phyloP scores from a whole-genome alignment of 2,888 invertebrate genomes.

The Torymus tubicola region DNA sequence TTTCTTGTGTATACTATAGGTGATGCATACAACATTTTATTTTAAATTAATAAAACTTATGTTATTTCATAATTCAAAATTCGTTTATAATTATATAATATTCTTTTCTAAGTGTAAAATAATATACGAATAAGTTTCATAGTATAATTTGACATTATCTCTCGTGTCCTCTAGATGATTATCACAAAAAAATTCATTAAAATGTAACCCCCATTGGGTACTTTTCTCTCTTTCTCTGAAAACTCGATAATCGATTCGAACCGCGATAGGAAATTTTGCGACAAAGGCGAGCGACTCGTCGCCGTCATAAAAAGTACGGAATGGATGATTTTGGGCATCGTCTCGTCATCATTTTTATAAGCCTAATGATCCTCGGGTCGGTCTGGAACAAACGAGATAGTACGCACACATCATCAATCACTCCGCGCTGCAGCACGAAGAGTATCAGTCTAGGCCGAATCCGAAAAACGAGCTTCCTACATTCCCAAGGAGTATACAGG shows the following conservation, averaged over 20 bases:
- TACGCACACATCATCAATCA: conserved; percentile 31
- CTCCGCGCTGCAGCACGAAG: neutral
- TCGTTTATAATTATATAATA: neutral
- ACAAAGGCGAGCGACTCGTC: neutral
- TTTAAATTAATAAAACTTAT: no score
- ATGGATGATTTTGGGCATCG: neutral
- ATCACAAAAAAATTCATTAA: no score
- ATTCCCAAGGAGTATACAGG: neutral
- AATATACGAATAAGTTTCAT: no score
- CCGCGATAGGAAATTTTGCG: conserved; percentile 12
- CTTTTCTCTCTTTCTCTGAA: neutral
- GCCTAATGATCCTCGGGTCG: conserved; percentile 1
- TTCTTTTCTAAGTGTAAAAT: no score
- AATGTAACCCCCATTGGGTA: no score
- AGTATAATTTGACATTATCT: no score
- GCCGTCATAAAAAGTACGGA: neutral
- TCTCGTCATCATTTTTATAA: conserved; percentile 22
- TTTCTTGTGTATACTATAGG: no score
- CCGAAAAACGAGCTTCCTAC: conserved; percentile 28
- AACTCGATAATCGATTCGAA: neutral
- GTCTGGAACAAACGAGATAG: neutral
- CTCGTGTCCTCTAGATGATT: no score
- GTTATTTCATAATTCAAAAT: neutral
- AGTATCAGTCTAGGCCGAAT: neutral
- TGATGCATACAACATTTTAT: no score